phyloP scores from a whole-genome alignment of 2,888 invertebrate species.

The Subacronicta megacephala region DNA sequence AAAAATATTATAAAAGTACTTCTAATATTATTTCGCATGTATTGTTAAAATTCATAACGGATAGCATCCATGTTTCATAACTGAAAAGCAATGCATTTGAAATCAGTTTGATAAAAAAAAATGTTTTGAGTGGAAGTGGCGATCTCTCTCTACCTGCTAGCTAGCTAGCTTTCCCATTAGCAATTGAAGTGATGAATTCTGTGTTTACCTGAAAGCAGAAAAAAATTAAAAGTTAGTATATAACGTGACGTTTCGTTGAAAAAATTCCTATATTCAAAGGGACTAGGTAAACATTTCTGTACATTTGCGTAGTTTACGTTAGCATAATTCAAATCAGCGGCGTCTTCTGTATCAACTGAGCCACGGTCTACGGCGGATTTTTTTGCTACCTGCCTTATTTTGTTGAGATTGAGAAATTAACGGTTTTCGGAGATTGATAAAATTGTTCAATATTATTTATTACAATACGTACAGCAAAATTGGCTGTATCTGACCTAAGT shows the following conservation, averaged over 20 bases:
- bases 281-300: constrained; percentile 54
- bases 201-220: constrained; percentile 67
- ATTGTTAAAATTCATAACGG: constrained; percentile 14
- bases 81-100: constrained; percentile 29
- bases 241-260: constrained; percentile 19
- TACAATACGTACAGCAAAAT: too few species aligned
- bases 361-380: constrained; percentile 45
- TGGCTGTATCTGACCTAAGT: too few species aligned
- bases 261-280: constrained; percentile 44
- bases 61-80: constrained; percentile 18
- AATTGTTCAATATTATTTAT: too few species aligned
- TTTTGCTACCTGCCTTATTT: constrained; percentile 49
- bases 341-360: constrained; percentile 49
- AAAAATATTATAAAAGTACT: constrained; percentile 5
- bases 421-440: too few species aligned
- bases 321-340: constrained; percentile 67
- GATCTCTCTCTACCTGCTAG: constrained; percentile 50
- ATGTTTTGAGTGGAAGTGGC: constrained; percentile 49
- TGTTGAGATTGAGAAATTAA: constrained; percentile 7
- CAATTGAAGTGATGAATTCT: constrained; percentile 33
- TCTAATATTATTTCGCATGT: constrained; percentile 26
- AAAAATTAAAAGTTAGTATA: constrained; percentile 40
- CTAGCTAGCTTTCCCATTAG: constrained; percentile 40
- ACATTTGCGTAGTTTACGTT: constrained; percentile 65
- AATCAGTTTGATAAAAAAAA: constrained; percentile 20